Evolutionary conservation across 2,888 invertebrate genomes (phyloP), one percentile per base, ranked within the genome.

Genomic region (Xylophagus ater): DNA sequence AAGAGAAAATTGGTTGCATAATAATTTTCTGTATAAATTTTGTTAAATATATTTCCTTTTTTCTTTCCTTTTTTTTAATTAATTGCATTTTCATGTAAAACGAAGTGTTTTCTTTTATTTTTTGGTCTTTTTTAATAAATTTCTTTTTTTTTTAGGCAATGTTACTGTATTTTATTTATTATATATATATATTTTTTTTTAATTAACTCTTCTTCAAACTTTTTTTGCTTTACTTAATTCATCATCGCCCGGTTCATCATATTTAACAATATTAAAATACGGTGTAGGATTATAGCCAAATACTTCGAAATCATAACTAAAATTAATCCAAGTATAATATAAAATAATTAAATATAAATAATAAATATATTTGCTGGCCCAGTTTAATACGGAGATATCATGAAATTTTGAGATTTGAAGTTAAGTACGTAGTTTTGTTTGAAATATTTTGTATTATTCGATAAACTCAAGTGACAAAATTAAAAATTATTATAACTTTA

Each of bases 231-330:
- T n/a, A n/a, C n/a, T n/a, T n/a, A n/a, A n/a, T n/a, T n/a, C 8
- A 28, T 23, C 21, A 23, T 24, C 24, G 15, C 17, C 18, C 10
- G 19, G 38, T 25, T 46, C 63, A 19, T 62, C 59, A 49, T 61
- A 56, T 8, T 40, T 36, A 20, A 69, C 73, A 51, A 77, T 66
- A 51, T 78, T 74, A 53, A 81, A 66, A 59, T 79, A 84, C 48
- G 73, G 75, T 49, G 76, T 72, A 54, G 82, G 70, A 43, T 81
- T 78, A 60, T 90, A 92, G 56, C 81, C 84, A 68, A 92, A 92
- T 45, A 92, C 69, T 58, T 80, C 76, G 62, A 89, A 89, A 64
- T 92, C 92, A 56, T 82, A 76, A 61, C 86, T 86, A 70, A 20
- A 71, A 73, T 47, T 50, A 49, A 45, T 8, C 6, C 7, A 14